Percentiles rank a stretch among this genome's conserved stretches.
Conservation (phyloP, 2,888 invertebrate species). For the Pristionchus exspectatus region DNA sequence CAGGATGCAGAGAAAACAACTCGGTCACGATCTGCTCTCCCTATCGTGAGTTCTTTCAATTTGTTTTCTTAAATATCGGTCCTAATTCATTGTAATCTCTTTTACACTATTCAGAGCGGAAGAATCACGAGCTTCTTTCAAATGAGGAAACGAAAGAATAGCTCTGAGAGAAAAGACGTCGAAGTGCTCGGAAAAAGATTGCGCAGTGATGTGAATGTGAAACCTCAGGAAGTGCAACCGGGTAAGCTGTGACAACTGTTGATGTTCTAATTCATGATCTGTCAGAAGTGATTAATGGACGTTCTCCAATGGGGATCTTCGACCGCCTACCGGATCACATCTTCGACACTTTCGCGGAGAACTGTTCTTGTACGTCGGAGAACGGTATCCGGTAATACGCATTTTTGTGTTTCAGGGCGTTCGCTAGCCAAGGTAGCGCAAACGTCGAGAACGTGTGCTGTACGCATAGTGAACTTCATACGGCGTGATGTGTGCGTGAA, state of each 20-base stretch:
- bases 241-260: not conserved
- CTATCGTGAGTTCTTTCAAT: not conserved
- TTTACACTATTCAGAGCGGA: not conserved
- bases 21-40: not conserved
- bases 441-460: not conserved
- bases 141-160: conserved; percentile 34
- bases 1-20: not conserved
- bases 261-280: not conserved
- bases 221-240: not conserved
- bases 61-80: not conserved
- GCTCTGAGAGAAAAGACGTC: conserved; percentile 10
- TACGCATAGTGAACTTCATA: conserved; percentile 7
- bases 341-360: conserved; percentile 46
- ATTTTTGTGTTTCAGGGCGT: not conserved
- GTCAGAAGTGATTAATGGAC: not conserved
- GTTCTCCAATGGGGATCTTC: conserved; percentile 34
- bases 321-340: conserved; percentile 22
- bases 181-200: conserved; percentile 40
- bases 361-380: not conserved
- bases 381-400: not conserved
- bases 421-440: not conserved
- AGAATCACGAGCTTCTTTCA: conserved; percentile 50
- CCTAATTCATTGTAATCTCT: not conserved
- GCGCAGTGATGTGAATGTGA: conserved; percentile 27
- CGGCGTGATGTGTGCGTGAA: not conserved